phyloP scores from a whole-genome alignment of 2,888 invertebrate genomes.

The Agrochola lychnidis region DNA sequence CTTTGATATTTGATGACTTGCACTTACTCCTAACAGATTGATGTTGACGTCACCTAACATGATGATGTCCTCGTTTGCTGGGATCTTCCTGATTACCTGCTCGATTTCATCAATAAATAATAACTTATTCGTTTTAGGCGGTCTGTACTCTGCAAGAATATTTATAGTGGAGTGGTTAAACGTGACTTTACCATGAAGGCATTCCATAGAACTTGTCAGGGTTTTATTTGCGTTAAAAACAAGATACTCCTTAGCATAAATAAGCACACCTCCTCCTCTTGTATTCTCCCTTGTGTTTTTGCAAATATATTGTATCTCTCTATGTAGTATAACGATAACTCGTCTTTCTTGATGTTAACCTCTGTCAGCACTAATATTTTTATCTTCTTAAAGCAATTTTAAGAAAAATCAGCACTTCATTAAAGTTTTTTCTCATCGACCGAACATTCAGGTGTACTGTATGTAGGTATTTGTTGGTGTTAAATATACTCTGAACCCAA shows the following conservation, averaged over 20 bases:
- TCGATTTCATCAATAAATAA: conserved; percentile 20
- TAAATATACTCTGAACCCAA: no score
- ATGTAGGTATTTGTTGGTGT: no score
- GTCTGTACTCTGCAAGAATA: conserved; percentile 15
- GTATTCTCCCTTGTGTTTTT: conserved; percentile 3
- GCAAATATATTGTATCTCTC: conserved; percentile 21
- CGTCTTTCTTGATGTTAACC: background rate
- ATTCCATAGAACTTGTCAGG: background rate
- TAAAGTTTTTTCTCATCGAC: conserved; percentile 28
- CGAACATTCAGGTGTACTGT: conserved; percentile 38
- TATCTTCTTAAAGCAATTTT: background rate
- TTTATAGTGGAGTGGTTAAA: background rate
- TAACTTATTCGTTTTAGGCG: conserved; percentile 5
- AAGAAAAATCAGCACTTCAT: background rate
- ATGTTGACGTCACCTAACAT: conserved; percentile 26
- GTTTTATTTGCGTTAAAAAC: conserved; percentile 1
- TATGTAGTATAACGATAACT: conserved; percentile 19
- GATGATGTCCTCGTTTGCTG: conserved; percentile 14
- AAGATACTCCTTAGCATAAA: conserved; percentile 7
- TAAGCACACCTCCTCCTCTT: conserved; percentile 26
- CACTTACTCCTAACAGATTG: conserved; percentile 11
- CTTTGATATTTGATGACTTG: background rate
- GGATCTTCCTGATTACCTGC: conserved; percentile 10
- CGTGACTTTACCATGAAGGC: conserved; percentile 8
- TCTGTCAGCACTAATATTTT: conserved; percentile 16